A percentile compares a stretch with the other conserved stretches of the same genome.
phyloP scores from a whole-genome alignment of 2,888 invertebrate genomes.

The Netelia inedita region DNA sequence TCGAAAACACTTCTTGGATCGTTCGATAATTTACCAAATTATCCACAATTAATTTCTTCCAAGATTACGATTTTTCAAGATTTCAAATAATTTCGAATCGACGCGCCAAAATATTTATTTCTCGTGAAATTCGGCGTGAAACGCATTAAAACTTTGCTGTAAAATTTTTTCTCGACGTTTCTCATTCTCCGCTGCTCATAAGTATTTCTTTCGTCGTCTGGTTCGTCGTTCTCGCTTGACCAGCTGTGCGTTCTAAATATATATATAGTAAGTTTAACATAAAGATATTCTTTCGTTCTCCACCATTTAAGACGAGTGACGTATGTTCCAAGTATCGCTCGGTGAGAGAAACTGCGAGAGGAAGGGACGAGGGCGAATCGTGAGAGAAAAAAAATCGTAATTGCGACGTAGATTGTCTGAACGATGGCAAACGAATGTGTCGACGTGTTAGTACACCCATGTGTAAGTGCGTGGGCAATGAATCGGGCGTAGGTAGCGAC shows the following conservation, averaged over 20 bases:
- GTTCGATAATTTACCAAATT: no score
- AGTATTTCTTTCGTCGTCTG: conserved; percentile 1
- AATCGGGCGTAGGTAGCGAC: conserved; percentile 64
- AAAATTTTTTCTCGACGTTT: neutral
- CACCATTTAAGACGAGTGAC: neutral
- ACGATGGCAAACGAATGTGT: conserved; percentile 46
- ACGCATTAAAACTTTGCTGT: neutral
- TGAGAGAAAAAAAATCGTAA: conserved; percentile 26
- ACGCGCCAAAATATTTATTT: no score
- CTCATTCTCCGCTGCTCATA: conserved; percentile 12
- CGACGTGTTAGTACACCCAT: neutral
- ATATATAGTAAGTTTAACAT: neutral
- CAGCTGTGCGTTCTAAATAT: neutral
- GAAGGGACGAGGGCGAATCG: conserved; percentile 14
- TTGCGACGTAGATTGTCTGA: conserved; percentile 13
- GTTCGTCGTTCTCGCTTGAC: neutral
- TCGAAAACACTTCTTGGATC: no score
- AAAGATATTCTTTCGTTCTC: conserved; percentile 1
- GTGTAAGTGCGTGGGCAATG: conserved; percentile 56
- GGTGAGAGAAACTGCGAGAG: conserved; percentile 17
- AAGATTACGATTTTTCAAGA: no score
- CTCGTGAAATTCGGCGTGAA: neutral
- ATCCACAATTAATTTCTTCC: no score
- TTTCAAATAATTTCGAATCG: no score
- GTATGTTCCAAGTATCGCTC: conserved; percentile 16